phyloP scores from a whole-genome alignment of 1,140 invertebrate species.

The Drosophila grimshawi region DNA sequence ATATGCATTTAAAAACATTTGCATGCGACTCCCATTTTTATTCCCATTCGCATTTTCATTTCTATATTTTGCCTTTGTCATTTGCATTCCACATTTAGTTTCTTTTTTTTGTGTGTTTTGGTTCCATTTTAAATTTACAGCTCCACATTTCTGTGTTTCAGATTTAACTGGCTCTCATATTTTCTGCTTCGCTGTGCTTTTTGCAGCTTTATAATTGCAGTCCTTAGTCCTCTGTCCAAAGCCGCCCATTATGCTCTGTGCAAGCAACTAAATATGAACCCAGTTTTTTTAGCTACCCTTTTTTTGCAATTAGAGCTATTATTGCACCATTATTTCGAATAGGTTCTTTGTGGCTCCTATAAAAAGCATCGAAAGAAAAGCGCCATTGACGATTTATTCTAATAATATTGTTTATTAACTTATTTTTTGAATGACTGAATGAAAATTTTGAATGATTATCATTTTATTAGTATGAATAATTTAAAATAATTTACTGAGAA shows the following conservation, averaged over 20 bases:
- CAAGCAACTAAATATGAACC: constrained; percentile 18
- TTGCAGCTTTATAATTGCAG: constrained; percentile 60
- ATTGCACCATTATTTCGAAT: constrained; percentile 25
- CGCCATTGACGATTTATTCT: background rate
- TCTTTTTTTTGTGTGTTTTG: constrained; percentile 30
- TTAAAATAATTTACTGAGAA: too few species aligned
- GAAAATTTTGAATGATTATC: background rate
- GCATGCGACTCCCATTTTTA: constrained; percentile 9
- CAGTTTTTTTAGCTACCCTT: background rate
- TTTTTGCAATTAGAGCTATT: constrained; percentile 26
- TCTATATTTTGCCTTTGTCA: constrained; percentile 60
- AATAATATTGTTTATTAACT: background rate
- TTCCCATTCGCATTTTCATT: constrained; percentile 36
- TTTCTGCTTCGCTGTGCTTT: constrained; percentile 58
- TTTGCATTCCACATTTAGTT: constrained; percentile 71
- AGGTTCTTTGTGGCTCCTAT: background rate
- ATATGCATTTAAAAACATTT: constrained; percentile 17
- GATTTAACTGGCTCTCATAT: constrained; percentile 42
- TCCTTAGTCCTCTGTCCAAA: constrained; percentile 6
- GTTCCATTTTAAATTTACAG: constrained; percentile 63
- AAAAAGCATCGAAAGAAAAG: background rate
- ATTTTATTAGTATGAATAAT: too few species aligned
- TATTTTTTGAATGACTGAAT: background rate
- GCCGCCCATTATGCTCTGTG: constrained; percentile 1
- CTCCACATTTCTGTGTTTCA: constrained; percentile 58